phyloP scores from a whole-genome alignment of 1,140 invertebrate genomes.

The Potamilus streckersoni region DNA sequence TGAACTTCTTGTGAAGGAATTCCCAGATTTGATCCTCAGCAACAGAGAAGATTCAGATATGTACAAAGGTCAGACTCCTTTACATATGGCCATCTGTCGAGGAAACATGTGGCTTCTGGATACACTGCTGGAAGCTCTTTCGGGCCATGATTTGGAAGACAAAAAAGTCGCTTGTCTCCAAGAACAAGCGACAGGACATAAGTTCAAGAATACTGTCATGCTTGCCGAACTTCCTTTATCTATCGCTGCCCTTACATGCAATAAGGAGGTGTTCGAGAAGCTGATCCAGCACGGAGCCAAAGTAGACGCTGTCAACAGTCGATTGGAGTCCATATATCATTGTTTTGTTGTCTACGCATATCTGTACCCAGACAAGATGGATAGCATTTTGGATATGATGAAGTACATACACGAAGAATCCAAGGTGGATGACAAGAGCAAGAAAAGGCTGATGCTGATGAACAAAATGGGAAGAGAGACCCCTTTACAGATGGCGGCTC shows the following conservation, averaged over 20 bases:
- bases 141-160: not conserved
- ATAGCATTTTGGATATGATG: conserved; percentile 35
- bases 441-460: conserved; percentile 41
- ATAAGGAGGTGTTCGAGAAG: conserved; percentile 36
- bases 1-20: conserved; percentile 17
- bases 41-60: conserved; percentile 12
- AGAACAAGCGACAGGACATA: conserved; percentile 34
- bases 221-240: conserved; percentile 50
- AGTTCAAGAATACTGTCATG: conserved; percentile 50
- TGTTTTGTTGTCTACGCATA: conserved; percentile 4
- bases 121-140: conserved; percentile 4
- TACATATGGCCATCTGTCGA: conserved; percentile 49
- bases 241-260: conserved; percentile 45
- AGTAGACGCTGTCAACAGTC: conserved; percentile 28
- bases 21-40: conserved; percentile 28
- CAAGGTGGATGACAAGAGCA: conserved; percentile 8
- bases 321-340: conserved; percentile 6
- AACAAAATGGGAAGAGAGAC: conserved; percentile 39
- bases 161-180: conserved; percentile 24
- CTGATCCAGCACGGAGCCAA: conserved; percentile 36
- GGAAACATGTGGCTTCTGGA: conserved; percentile 35
- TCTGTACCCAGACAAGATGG: conserved; percentile 42
- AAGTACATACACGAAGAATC: conserved; percentile 22
- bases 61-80: conserved; percentile 46
- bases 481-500: conserved; percentile 42